phyloP scores from a whole-genome alignment of 1,140 invertebrate species.

The Dinothrombium tinctorium region DNA sequence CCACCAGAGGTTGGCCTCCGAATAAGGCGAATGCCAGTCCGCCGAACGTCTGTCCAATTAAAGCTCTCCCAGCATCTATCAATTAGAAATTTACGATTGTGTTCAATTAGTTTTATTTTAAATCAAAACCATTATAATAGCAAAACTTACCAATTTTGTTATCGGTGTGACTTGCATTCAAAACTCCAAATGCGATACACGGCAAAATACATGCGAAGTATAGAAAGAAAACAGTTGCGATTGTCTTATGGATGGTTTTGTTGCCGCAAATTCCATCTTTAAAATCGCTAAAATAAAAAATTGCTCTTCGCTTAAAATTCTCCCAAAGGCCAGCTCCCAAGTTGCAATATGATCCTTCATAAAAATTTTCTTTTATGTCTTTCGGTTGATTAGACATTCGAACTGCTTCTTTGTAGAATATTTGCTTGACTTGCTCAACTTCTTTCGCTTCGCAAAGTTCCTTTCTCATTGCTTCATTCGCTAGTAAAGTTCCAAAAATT shows the following conservation, averaged over 20 bases:
- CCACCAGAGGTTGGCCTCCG: constrained; percentile 26
- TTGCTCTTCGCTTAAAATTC: constrained; percentile 18
- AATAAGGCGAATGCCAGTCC: constrained; percentile 27
- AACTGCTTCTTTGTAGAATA: too few species aligned
- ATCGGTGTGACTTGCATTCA: constrained; percentile 27
- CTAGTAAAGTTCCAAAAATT: too few species aligned
- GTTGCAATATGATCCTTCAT: too few species aligned
- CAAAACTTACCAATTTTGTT: constrained; percentile 22
- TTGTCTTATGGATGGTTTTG: constrained; percentile 27
- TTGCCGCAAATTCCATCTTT: constrained; percentile 25
- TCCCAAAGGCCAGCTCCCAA: constrained; percentile 20
- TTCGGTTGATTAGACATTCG: too few species aligned
- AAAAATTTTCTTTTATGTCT: too few species aligned
- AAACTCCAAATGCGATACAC: constrained; percentile 28
- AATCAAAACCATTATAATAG: not conserved
- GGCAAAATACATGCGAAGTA: constrained; percentile 29
- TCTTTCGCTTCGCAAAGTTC: too few species aligned
- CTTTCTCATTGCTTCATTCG: too few species aligned
- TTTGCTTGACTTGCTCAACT: too few species aligned
- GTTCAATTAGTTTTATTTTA: not conserved
- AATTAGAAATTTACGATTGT: constrained; percentile 4
- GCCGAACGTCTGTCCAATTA: constrained; percentile 28
- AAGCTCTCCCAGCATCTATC: constrained; percentile 22
- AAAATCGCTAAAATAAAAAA: constrained; percentile 19
- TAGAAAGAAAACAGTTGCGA: constrained; percentile 23